Evolutionary conservation across 2,888 invertebrate species (phyloP).

Genomic region (Pristionchus fissidentatus): DNA sequence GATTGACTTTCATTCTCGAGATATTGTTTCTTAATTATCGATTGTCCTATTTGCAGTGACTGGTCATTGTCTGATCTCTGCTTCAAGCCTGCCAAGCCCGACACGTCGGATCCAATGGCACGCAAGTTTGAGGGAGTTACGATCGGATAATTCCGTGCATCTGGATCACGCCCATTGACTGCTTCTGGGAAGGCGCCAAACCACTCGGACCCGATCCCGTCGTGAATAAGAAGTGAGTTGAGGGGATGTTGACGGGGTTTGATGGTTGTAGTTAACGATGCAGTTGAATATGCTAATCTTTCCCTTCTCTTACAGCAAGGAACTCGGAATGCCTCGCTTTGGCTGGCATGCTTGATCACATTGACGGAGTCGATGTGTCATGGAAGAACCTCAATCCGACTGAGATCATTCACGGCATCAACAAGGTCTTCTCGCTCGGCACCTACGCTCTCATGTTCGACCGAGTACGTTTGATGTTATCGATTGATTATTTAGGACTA

Average conservation of each 20-base stretch:
- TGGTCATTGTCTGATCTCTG: conserved; percentile 97
- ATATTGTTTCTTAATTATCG: not conserved
- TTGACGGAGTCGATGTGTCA: conserved; percentile 28
- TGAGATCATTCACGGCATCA: conserved; percentile 61
- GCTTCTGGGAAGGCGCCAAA: conserved; percentile 99
- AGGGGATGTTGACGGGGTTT: conserved; percentile 50
- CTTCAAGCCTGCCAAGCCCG: conserved; percentile 89
- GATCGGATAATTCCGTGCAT: conserved; percentile 89
- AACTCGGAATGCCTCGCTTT: conserved; percentile 25
- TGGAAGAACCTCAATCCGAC: conserved; percentile 70
- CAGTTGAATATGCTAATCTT: not conserved
- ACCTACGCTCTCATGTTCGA: conserved; percentile 64
- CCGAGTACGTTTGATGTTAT: conserved; percentile 52
- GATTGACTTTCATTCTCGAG: not conserved
- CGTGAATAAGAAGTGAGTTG: conserved; percentile 49
- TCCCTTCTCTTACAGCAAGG: not conserved
- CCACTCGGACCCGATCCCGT: conserved; percentile 83
- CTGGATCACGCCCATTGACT: conserved; percentile 96
- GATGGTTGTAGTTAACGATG: not conserved
- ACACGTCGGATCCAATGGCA: conserved; percentile 48
- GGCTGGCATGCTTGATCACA: conserved; percentile 22
- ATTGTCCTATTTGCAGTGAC: conserved; percentile 80
- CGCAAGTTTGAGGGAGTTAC: conserved; percentile 2
- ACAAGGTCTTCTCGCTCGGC: conserved; percentile 58
- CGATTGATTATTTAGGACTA: not conserved